These are phyloP conservation scores for Microtus richardsoni DNA, from an alignment of 2,113 vertebrate genomes.

Conservation along the genomic window DNA sequence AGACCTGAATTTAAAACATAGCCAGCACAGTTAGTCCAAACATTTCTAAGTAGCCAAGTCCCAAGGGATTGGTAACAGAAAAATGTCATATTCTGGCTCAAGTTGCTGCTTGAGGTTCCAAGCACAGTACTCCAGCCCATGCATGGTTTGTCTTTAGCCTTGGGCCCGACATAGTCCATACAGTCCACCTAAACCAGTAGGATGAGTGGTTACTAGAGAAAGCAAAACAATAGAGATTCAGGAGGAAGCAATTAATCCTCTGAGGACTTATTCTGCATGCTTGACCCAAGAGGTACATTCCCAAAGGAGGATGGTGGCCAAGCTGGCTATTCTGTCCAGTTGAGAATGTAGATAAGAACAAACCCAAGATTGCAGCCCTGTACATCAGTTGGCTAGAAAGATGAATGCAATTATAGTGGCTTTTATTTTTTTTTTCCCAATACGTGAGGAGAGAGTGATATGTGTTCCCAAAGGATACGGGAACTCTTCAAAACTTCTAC, in stretches of 20 bases:
- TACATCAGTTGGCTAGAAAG: slow-evolving; percentile 10
- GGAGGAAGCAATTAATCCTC: slow-evolving; percentile 34
- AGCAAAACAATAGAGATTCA: background rate
- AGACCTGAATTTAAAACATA: slow-evolving; percentile 41
- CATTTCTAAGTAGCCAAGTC: background rate
- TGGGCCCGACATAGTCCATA: background rate
- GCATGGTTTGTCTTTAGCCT: background rate
- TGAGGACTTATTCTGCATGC: slow-evolving; percentile 31
- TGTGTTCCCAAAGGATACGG: background rate
- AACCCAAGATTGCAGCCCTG: background rate
- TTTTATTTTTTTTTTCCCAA: slow-evolving; percentile 57
- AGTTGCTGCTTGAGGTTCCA: background rate
- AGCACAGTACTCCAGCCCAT: background rate
- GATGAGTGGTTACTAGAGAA: slow-evolving; percentile 40
- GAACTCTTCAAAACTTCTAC: slow-evolving; percentile 40
- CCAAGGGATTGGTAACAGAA: background rate
- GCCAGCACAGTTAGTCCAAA: slow-evolving; percentile 17
- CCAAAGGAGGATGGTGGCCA: slow-evolving; percentile 16
- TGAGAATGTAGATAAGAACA: slow-evolving; percentile 15
- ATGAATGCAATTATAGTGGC: slow-evolving; percentile 29
- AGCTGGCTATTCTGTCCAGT: background rate
- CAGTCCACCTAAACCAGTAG: background rate
- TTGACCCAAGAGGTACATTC: slow-evolving; percentile 39
- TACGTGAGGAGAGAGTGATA: background rate
- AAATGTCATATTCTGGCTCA: background rate